Base-by-base conservation (phyloP, 64 coral and sea anemone genomes). In the Platygyra sinensis region DNA sequence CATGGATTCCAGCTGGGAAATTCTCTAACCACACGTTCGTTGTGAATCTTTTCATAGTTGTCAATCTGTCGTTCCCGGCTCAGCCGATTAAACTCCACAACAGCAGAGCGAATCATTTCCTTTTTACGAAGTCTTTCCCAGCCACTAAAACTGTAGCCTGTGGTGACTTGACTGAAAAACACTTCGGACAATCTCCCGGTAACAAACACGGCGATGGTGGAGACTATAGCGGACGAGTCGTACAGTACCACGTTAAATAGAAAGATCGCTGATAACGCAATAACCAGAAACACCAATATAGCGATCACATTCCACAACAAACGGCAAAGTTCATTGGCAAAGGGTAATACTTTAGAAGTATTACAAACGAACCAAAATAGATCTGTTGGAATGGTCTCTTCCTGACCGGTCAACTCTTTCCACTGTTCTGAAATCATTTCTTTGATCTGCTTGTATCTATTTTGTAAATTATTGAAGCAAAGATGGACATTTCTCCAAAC, bases 381-480 rank as follows among this genome's bases (percentile, higher is more conserved):
- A 2, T 73, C 29, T 30, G 17, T 61, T 59, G 89, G 79, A 30
- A 91, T 91, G 36, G 89, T 72, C 8, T 52, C 15, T 32, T 60
- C 38, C 52, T 51, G 52, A 0, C 36, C 30, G 29, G 52, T 20
- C 1, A 52, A 12, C 36, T 72, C 62, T 55, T 91, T 67, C 76
- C 76, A 82, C 49, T 73, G 63, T 72, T 77, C 78, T 19, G 79
- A 80, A 33, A 84, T 91, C 36, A 83, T 83, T 30, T 30, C 29
- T 25, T 91, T 91, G 17, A 91, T 13, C 33, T 74, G 52, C n/a
- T 91, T 91, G 77, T 91, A 91, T 36, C 22, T 91, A 25, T 91
- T 84, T 82, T 91, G 89, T 31, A 82, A 83, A 82, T 83, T 91
- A 20, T 52, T 16, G 67, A 30, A 83, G 60, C 89, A 91, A 83